Conservation (phyloP, 2,888 invertebrate species). For the Cephonodes hylas region DNA sequence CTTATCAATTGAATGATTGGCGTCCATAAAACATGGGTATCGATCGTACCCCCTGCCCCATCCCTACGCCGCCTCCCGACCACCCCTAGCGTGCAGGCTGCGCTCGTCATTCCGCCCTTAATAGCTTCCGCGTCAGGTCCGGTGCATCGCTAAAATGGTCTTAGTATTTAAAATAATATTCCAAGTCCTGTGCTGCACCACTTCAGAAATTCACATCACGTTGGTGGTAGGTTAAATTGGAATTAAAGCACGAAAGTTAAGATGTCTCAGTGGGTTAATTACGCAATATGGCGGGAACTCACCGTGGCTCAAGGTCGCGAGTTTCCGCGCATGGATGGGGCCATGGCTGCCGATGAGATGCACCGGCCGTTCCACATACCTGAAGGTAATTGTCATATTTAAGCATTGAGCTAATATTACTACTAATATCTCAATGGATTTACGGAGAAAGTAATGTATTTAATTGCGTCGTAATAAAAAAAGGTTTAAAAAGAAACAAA, state of each 20-base stretch:
- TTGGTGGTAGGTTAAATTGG: not conserved
- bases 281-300: conserved; percentile 50
- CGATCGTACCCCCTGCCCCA: not conserved
- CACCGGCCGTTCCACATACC: conserved; percentile 37
- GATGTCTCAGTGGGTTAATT: conserved; percentile 48
- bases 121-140: not conserved
- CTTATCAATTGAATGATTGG: not conserved
- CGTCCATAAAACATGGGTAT: not conserved
- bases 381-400: conserved; percentile 40
- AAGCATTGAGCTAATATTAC: too few species aligned
- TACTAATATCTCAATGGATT: too few species aligned
- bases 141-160: not conserved
- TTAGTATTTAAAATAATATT: not conserved
- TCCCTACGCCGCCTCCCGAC: not conserved
- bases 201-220: not conserved
- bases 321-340: conserved; percentile 40
- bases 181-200: not conserved
- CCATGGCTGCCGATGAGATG: conserved; percentile 31
- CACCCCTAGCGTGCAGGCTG: not conserved
- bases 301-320: conserved; percentile 50
- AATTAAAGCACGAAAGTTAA: not conserved
- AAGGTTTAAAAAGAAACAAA: too few species aligned
- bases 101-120: conserved; percentile 5
- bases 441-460: too few species aligned
- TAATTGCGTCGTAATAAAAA: too few species aligned